Conservation (phyloP, 2,797 vertebrate species). For the Cossypha niveicapilla region DNA sequence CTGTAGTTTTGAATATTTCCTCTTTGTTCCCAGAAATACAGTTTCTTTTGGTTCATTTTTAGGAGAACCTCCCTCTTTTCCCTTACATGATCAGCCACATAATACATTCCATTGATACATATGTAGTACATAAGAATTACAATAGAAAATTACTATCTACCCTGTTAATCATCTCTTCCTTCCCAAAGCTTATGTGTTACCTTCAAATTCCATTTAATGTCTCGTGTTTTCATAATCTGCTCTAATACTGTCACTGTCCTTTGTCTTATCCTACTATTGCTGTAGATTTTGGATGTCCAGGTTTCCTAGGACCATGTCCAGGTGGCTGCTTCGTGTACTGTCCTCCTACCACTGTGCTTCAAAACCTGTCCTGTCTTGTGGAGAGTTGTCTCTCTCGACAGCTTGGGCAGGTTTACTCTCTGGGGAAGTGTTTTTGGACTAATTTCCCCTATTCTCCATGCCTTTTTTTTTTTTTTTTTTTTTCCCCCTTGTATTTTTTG, state of each 20-base stretch:
- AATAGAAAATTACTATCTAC: neutral
- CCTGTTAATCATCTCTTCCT: neutral
- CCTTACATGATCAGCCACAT: neutral
- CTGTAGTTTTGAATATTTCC: neutral
- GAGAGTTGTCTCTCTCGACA: rapidly evolving
- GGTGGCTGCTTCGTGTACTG: neutral
- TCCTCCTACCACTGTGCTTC: neutral
- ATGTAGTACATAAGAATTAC: neutral
- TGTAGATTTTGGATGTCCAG: neutral
- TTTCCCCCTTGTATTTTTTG: neutral
- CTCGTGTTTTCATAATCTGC: neutral
- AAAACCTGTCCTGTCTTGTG: neutral
- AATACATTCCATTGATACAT: rapidly evolving
- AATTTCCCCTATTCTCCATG: neutral
- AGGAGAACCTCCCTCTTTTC: rapidly evolving
- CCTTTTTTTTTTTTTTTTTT: too few relatives aligned
- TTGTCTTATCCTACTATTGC: neutral
- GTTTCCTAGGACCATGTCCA: neutral
- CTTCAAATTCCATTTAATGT: neutral
- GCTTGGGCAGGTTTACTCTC: neutral
- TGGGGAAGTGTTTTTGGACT: neutral
- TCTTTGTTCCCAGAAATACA: neutral
- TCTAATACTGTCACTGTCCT: neutral
- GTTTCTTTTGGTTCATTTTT: neutral
- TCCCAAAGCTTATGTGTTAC: neutral